Percentiles rank a stretch among this genome's conserved stretches.
Evolutionary conservation across 2,888 invertebrate species (phyloP).

Genomic region (Zaprionus lineosus): DNA sequence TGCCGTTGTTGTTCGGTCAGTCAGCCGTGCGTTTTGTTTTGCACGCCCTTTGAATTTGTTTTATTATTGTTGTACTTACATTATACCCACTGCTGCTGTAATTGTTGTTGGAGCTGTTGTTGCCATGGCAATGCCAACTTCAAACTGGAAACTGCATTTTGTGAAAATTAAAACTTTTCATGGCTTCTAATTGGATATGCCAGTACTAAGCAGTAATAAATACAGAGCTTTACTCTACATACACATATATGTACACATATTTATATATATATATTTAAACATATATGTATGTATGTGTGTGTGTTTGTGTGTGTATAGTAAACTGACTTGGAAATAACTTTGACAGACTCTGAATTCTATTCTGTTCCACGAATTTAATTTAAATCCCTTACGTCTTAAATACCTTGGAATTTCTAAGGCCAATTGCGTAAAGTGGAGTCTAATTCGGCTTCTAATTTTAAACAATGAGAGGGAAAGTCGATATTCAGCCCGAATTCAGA

Average conservation of each 20-base stretch:
- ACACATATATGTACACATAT: neutral
- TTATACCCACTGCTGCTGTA: conserved; percentile 18
- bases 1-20: conserved; percentile 49
- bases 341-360: too few relatives aligned
- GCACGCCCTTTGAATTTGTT: conserved; percentile 54
- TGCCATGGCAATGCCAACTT: conserved; percentile 58
- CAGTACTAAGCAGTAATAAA: neutral
- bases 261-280: neutral
- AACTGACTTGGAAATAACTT: too few relatives aligned
- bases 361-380: too few relatives aligned
- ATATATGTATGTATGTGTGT: neutral
- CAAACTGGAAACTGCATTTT: conserved; percentile 44
- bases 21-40: conserved; percentile 68
- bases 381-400: too few relatives aligned
- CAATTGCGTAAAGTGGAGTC: too few relatives aligned
- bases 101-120: conserved; percentile 41
- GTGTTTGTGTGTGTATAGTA: too few relatives aligned
- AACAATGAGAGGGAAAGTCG: too few relatives aligned
- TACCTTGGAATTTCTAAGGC: too few relatives aligned
- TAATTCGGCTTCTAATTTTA: too few relatives aligned
- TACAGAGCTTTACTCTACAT: neutral
- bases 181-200: conserved; percentile 27
- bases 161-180: conserved; percentile 17
- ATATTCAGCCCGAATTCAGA: too few relatives aligned
- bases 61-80: conserved; percentile 33